Base-by-base conservation (phyloP, 2,888 invertebrate species). In the Oxyteleia sp. region DNA sequence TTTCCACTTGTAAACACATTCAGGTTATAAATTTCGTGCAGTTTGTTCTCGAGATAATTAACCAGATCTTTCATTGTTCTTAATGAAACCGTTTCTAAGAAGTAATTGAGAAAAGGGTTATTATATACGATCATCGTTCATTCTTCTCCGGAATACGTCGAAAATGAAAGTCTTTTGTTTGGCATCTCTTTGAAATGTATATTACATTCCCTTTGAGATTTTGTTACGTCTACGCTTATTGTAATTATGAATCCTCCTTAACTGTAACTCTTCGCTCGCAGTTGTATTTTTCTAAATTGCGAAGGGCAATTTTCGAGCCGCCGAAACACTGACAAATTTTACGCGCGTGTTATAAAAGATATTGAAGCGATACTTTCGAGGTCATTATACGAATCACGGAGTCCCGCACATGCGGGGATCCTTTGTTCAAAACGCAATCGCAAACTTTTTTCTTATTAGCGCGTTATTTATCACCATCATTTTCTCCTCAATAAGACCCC, bases 401-500 rank as follows among this genome's bases (percentile, higher is more conserved):
- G 53, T 53, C 41, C 45, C 35, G 29, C 53, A 15, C 32, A 63
- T 43, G 59, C 51, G n/a, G 23, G 41, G 45, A 10, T 45, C 29
- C 47, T 55, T 64, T 63, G 55, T 75, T 51, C 23, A 26, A 15
- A 51, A 61, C 45, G 49, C 20, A 59, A 69, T 47, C 49, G 41
- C 29, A 45, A 23, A 49, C 23, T 84, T 86, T 86, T n/a, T 86
- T 87, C 86, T 86, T 87, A 87, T 86, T 82, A 84, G 80, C 75
- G 59, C 53, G 85, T 90, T 90, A 91, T 89, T 91, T 88, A 91
- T 89, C 85, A 84, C 79, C 75, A 74, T 69, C 84, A 85, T 88
- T 88, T 89, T 84, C 83, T 84, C 84, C 59, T 85, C 85, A 87
- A 89, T 88, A 87, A 89, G 88, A 86, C 83, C 82, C 75, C 86